Base-by-base conservation (phyloP, 1,140 invertebrate species). In the Subanguina moxae region DNA sequence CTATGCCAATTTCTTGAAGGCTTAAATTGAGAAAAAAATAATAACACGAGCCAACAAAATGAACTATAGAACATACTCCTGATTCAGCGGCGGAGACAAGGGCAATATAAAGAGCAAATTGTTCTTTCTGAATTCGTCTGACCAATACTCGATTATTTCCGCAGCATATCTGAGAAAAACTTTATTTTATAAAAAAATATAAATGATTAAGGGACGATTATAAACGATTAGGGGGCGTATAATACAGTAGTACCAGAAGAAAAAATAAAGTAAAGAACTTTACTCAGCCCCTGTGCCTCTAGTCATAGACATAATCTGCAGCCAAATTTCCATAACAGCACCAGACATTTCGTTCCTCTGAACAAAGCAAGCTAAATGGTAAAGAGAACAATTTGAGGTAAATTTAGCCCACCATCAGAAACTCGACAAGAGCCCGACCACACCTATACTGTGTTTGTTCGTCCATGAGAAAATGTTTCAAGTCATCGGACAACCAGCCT, bases 321-420 rank as follows among this genome's bases (percentile, higher is more conserved):
- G 43, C 76, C 73, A 80, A 5, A 80, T 42, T 38, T 80, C 78
- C 11, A 80, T 48, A 15, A 80, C 80, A 15, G 71, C 77, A 7
- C 78, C 78, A 42, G 82, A 73, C 38, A 82, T 75, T 61, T 76
- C 67, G 58, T 82, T 80, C 59, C 72, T 65, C 77, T 79, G 48
- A 38, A 78, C 67, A 62, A 5, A 28, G 1, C 19, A 68, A 21
- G 8, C 45, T 28, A 19, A 11, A n/a, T n/a, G 5, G 32, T n/a
- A n/a, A n/a, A 15, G 17, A 52, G 17, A 52, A 7, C 8, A 5
- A 19, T 52, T 52, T 52, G 48, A 52, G 17, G 3, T n/a, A 42
- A 72, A 74, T 65, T 17, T 17, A 58, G 27, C 19, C 59, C 13
- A 77, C 76, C 72, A 45, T 64, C 27, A 78, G 63, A 46, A 81